Percentiles rank a stretch among this genome's conserved stretches.
Evolutionary conservation across 1,140 invertebrate genomes (phyloP).

Genomic region (Temnothorax longispinosus): DNA sequence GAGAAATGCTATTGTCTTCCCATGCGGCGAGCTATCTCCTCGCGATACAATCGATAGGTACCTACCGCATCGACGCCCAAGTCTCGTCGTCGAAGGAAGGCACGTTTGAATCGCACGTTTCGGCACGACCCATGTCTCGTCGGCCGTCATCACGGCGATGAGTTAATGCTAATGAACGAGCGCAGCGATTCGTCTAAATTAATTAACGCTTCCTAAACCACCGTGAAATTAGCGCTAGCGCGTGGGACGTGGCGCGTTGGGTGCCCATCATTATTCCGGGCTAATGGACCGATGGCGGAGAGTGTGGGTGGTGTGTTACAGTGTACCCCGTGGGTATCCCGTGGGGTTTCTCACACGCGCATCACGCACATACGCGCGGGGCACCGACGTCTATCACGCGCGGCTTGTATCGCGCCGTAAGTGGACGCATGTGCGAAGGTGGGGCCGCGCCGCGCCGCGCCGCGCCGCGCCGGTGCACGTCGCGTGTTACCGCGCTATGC

Average conservation of each 20-base stretch:
- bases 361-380: not conserved
- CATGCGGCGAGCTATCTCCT: not conserved
- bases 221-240: conserved; percentile 57
- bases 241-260: conserved; percentile 39
- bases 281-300: conserved; percentile 46
- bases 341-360: not conserved
- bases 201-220: conserved; percentile 60
- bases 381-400: conserved; percentile 16
- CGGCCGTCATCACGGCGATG: conserved; percentile 44
- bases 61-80: conserved; percentile 42
- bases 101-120: conserved; percentile 30
- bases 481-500: conserved; percentile 57
- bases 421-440: conserved; percentile 42
- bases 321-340: conserved; percentile 22
- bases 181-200: conserved; percentile 57
- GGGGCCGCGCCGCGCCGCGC: conserved; percentile 11
- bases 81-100: not conserved
- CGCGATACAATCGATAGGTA: conserved; percentile 26
- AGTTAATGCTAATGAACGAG: conserved; percentile 54
- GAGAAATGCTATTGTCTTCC: conserved; percentile 2
- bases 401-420: conserved; percentile 29
- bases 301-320: conserved; percentile 9
- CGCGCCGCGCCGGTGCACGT: not conserved
- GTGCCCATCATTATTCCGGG: conserved; percentile 48
- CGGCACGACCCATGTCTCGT: conserved; percentile 25